These are phyloP conservation scores for Drosophila helvetica DNA, from an alignment of 2,888 invertebrate genomes.

Conservation along the genomic window DNA sequence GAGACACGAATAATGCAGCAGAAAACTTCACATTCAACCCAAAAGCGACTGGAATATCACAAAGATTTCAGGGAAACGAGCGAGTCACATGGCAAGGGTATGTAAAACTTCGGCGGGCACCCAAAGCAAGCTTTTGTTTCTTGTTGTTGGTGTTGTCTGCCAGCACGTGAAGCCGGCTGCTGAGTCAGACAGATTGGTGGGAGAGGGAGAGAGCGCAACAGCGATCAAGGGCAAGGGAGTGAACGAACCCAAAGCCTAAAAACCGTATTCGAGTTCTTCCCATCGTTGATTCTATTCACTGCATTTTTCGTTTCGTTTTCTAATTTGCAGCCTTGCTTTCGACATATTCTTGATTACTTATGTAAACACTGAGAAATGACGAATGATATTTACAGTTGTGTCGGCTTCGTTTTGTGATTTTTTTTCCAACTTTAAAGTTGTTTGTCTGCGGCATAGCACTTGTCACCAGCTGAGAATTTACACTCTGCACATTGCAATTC, in stretches of 20 bases:
- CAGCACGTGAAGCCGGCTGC: constrained; percentile 35
- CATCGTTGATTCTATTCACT: background rate
- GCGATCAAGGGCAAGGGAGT: background rate
- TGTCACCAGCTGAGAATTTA: background rate
- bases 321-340: background rate
- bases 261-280: background rate
- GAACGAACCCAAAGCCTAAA: background rate
- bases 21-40: background rate
- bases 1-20: background rate
- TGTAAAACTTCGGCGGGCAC: background rate
- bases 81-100: background rate
- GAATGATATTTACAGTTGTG: background rate
- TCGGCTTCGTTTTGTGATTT: background rate
- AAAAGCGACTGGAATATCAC: too few relatives aligned
- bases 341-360: background rate
- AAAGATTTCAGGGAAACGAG: background rate
- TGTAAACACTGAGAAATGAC: background rate
- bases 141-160: constrained; percentile 29
- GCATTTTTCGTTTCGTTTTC: background rate
- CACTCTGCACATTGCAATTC: constrained; percentile 1
- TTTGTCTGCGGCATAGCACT: background rate
- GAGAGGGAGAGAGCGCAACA: background rate
- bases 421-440: background rate
- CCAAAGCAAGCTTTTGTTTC: background rate
- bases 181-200: background rate